Evolutionary conservation across 2,888 invertebrate species (phyloP).

Genomic region (Odontocerum albicorne): DNA sequence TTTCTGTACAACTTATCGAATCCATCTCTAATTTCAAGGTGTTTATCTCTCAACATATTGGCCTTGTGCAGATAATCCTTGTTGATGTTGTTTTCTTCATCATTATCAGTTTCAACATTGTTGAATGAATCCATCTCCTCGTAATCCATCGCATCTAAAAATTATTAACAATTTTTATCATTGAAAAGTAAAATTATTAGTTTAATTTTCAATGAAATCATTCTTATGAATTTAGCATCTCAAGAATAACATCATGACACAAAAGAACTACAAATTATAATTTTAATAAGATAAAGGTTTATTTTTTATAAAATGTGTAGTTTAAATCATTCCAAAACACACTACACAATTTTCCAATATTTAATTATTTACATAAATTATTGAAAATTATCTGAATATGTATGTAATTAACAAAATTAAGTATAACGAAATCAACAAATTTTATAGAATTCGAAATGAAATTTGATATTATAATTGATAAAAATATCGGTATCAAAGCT

Average conservation of each 20-base stretch:
- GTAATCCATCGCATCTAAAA: constrained; percentile 69
- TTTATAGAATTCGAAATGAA: too few species aligned
- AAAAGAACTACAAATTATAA: too few species aligned
- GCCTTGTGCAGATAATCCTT: constrained; percentile 68
- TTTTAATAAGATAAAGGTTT: too few species aligned
- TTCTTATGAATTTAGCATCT: too few species aligned
- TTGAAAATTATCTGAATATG: too few species aligned
- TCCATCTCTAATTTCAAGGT: constrained; percentile 74
- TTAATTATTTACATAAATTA: too few species aligned
- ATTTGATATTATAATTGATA: too few species aligned
- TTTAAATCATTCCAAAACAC: not conserved
- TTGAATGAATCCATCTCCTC: constrained; percentile 75
- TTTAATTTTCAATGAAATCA: too few species aligned
- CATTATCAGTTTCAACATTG: constrained; percentile 56
- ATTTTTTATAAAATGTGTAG: not conserved
- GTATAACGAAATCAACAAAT: too few species aligned
- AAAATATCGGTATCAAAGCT: too few species aligned
- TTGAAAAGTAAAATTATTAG: constrained; percentile 3
- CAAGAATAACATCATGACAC: too few species aligned
- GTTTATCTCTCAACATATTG: constrained; percentile 72
- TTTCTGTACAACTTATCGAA: constrained; percentile 75
- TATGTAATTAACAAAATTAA: too few species aligned
- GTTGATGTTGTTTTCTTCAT: constrained; percentile 54
- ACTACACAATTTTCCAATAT: not conserved
- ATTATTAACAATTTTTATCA: constrained; percentile 30